A percentile compares a stretch with the other conserved stretches of the same genome.
These are phyloP conservation scores for Pristionchus japonicus DNA, from an alignment of 2,888 invertebrate genomes.

Conservation along the genomic window DNA sequence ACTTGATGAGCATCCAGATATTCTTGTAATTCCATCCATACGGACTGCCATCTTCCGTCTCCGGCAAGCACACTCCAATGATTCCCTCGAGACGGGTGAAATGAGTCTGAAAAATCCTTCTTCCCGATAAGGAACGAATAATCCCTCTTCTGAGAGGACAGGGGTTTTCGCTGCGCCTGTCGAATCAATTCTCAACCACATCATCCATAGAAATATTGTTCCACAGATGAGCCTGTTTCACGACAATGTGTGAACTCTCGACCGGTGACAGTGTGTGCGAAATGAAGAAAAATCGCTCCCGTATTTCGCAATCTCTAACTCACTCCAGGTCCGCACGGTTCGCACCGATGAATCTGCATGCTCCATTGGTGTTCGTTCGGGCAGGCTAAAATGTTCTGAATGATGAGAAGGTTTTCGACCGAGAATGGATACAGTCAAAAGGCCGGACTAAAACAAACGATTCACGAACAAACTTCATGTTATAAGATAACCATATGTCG, in stretches of 20 bases:
- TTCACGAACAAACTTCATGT: no score
- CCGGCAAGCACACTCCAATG: background rate
- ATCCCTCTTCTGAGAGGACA: no score
- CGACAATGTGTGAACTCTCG: no score
- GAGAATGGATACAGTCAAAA: background rate
- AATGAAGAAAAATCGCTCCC: background rate
- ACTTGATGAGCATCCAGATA: background rate
- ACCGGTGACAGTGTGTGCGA: background rate
- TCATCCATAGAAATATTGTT: no score
- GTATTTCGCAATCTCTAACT: background rate
- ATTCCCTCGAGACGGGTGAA: background rate
- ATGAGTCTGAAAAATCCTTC: background rate
- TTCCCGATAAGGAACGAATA: no score
- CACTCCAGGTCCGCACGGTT: background rate
- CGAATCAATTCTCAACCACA: no score
- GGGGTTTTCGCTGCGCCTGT: no score
- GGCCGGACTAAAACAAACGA: background rate
- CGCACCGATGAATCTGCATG: background rate
- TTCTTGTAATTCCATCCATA: background rate
- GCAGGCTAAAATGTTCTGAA: no score
- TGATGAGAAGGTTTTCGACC: background rate
- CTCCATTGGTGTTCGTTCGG: background rate
- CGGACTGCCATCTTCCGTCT: background rate
- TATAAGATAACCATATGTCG: no score
- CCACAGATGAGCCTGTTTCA: no score